Evolutionary conservation across 2,888 invertebrate genomes (phyloP).

Genomic region (Ennomos fuscantarius): DNA sequence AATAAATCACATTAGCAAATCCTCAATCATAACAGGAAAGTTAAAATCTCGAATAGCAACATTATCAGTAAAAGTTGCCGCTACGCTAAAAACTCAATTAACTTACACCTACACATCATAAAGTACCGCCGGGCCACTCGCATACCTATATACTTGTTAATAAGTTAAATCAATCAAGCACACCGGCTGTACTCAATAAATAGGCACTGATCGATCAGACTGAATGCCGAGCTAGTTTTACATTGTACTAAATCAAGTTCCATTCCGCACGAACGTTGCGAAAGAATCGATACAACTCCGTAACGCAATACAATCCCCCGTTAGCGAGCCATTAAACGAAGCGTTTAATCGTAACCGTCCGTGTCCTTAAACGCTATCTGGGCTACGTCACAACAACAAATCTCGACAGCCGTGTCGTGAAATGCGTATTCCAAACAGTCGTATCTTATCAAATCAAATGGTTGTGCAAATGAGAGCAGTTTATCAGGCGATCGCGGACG

Average conservation of each 20-base stretch:
- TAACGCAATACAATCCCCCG: conserved; percentile 22
- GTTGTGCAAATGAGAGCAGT: conserved; percentile 80
- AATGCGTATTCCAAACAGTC: conserved; percentile 72
- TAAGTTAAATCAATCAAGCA: conserved; percentile 38
- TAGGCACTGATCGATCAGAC: conserved; percentile 51
- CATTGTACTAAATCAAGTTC: conserved; percentile 45
- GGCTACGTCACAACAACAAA: conserved; percentile 74
- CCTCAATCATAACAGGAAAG: conserved; percentile 7
- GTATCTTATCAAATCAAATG: conserved; percentile 77
- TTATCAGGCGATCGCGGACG: conserved; percentile 60
- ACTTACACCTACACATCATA: conserved; percentile 24
- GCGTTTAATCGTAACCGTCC: conserved; percentile 23
- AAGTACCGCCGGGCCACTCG: conserved; percentile 13
- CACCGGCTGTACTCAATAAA: conserved; percentile 45
- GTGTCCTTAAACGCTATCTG: conserved; percentile 55
- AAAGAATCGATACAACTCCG: conserved; percentile 39
- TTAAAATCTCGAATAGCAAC: conserved; percentile 13
- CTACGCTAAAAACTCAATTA: conserved; percentile 23
- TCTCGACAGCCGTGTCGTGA: conserved; percentile 69
- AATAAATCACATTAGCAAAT: conserved; percentile 10
- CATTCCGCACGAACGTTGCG: conserved; percentile 45
- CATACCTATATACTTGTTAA: conserved; percentile 13
- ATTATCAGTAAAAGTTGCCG: conserved; percentile 15
- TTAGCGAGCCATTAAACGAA: conserved; percentile 25
- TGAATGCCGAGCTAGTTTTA: conserved; percentile 37